Base-by-base conservation (phyloP, 2,797 vertebrate species). In the Phrynocephalus forsythii region DNA sequence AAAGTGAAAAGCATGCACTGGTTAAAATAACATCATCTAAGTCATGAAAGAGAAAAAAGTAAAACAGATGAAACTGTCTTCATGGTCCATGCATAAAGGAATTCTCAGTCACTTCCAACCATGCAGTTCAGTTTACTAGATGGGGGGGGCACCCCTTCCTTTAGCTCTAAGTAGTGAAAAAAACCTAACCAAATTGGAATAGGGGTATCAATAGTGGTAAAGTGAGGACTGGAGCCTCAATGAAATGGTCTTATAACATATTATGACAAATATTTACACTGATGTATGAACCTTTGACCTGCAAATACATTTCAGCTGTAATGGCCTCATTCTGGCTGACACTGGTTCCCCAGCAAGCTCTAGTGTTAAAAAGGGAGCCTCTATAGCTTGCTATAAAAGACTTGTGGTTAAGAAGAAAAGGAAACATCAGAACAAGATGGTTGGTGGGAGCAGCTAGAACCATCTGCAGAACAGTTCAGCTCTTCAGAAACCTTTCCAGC, bases 61-160 rank as follows among this genome's bases (percentile, higher is more conserved):
- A 94, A 95, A 96, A 92, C 95, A 96, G 94, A 94, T 96, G 94
- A 92, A 93, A 92, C 76, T 92, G 82, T 86, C 89, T 91, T 94
- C 89, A 94, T 95, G 92, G 92, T 96, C 38, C 94, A 96, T 94
- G 94, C 94, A 94, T 94, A 91, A 94, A 92, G 95, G 91, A 89
- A 90, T 93, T 95, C 94, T 94, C 91, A 94, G 92, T 75, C 91
- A 94, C 89, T 91, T 94, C 88, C 94, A 94, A 95, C 91, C 87
- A 10, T 94, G 91, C 8, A 91, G 86, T 33, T 91, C 96, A 96
- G 96, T 94, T 94, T 95, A 96, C 95, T 96, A 96, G 96, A 92
- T 44, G 38, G 38, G 87, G 60, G 76, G 26, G 33, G 30, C 88
- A 86, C 22, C 3, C 83, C 85, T n/a, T 24, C 11, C 20, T 5